phyloP scores from a whole-genome alignment of 2,888 invertebrate species.

The Deilephila porcellus region DNA sequence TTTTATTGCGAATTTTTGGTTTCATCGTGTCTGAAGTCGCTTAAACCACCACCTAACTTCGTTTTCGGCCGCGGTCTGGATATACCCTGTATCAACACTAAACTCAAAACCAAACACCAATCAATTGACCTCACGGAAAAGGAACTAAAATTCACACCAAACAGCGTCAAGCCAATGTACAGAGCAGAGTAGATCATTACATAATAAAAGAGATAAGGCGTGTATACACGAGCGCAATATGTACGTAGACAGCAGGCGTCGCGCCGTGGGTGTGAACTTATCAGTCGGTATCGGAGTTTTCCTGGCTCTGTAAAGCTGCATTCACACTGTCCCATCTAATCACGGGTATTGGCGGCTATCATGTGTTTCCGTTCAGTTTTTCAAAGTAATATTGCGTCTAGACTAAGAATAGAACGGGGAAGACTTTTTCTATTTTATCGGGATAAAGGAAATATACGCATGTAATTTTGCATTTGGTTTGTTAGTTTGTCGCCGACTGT shows the following conservation, averaged over 20 bases:
- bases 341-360: conserved; percentile 23
- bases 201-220: conserved; percentile 26
- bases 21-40: too few species aligned
- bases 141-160: too few species aligned
- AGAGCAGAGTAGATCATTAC: conserved; percentile 6
- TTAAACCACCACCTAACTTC: too few species aligned
- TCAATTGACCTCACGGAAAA: too few species aligned
- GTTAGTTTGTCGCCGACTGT: too few species aligned
- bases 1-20: too few species aligned
- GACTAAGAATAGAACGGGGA: conserved; percentile 2
- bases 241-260: neutral
- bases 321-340: conserved; percentile 16
- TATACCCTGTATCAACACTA: too few species aligned
- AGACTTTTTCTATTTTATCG: neutral
- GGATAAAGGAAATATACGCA: too few species aligned
- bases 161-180: neutral
- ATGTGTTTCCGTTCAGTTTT: conserved; percentile 23
- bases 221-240: conserved; percentile 28
- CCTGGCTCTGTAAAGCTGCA: neutral
- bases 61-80: too few species aligned
- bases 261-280: conserved; percentile 18
- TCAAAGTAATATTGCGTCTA: conserved; percentile 25
- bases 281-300: conserved; percentile 22
- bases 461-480: too few species aligned
- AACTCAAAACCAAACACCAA: too few species aligned